A percentile compares a stretch with the other conserved stretches of the same genome.
phyloP scores from a whole-genome alignment of 2,888 invertebrate genomes.

The Aquatica leii region DNA sequence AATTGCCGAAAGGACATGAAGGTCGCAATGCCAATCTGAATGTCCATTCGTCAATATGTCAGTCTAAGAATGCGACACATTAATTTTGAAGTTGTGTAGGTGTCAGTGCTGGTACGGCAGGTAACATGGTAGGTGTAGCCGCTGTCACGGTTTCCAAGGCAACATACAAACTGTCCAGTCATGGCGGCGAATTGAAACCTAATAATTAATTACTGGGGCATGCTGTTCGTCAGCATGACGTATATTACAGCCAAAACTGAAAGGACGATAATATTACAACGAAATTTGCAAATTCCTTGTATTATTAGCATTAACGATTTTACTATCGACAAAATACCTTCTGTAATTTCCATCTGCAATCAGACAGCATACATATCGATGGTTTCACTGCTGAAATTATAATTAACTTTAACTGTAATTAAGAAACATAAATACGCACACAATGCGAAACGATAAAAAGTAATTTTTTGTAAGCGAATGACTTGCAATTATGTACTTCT shows the following conservation, averaged over 20 bases:
- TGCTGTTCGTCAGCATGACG: slow-evolving; percentile 50
- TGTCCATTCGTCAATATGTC: slow-evolving; percentile 44
- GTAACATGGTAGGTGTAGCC: slow-evolving; percentile 55
- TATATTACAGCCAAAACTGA: slow-evolving; percentile 44
- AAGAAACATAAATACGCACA: no score
- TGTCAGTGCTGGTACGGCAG: slow-evolving; percentile 51
- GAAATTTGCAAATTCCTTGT: slow-evolving; percentile 24
- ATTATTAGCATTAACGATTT: slow-evolving; percentile 1
- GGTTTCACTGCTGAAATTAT: no score
- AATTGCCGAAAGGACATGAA: slow-evolving; percentile 41
- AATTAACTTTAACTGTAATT: no score
- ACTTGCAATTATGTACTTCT: no score
- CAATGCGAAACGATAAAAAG: no score
- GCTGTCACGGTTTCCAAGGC: slow-evolving; percentile 55
- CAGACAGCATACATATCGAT: no score
- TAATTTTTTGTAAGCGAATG: no score
- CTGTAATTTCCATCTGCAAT: neutral
- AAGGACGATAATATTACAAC: slow-evolving; percentile 29
- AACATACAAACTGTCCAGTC: slow-evolving; percentile 53
- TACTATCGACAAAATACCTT: neutral
- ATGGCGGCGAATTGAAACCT: slow-evolving; percentile 59
- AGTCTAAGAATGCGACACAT: slow-evolving; percentile 46
- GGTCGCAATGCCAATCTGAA: slow-evolving; percentile 42
- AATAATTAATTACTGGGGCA: slow-evolving; percentile 58
- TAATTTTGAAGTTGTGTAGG: slow-evolving; percentile 47